A percentile compares a stretch with the other conserved stretches of the same genome.
Evolutionary conservation across 1,140 invertebrate genomes (phyloP).

Genomic region (Bombus haemorrhoidalis): DNA sequence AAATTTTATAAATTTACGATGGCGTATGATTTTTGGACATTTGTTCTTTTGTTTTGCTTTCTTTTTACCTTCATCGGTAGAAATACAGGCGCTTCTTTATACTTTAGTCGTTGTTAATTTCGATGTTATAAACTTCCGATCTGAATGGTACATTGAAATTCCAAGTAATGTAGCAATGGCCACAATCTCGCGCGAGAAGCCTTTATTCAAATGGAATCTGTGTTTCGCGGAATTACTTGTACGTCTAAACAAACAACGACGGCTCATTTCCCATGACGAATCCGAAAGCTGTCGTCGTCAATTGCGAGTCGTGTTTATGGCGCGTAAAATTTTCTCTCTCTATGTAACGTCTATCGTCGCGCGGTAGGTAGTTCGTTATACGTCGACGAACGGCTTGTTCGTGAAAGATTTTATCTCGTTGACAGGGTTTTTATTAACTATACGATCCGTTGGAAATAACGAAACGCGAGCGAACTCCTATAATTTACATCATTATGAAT

Average conservation of each 20-base stretch:
- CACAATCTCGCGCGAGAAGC: not conserved
- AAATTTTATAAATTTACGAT: not conserved
- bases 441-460: not conserved
- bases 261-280: constrained; percentile 21
- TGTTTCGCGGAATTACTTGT: constrained; percentile 43
- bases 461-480: not conserved
- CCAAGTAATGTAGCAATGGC: too few relatives aligned
- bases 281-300: constrained; percentile 56
- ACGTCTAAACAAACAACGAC: constrained; percentile 24
- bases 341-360: constrained; percentile 15
- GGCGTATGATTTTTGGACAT: not conserved
- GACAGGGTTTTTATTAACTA: constrained; percentile 46
- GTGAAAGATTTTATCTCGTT: constrained; percentile 14
- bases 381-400: not conserved
- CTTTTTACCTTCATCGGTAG: too few relatives aligned
- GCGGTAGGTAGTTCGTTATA: not conserved
- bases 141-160: not conserved
- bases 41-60: not conserved
- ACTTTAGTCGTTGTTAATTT: too few relatives aligned
- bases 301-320: constrained; percentile 54
- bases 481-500: not conserved
- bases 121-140: too few relatives aligned
- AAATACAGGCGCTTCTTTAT: too few relatives aligned
- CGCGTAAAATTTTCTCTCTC: constrained; percentile 60
- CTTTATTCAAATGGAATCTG: not conserved